Base-by-base conservation (phyloP, 2,113 vertebrate genomes). In the Ceyx cyanopectus region DNA sequence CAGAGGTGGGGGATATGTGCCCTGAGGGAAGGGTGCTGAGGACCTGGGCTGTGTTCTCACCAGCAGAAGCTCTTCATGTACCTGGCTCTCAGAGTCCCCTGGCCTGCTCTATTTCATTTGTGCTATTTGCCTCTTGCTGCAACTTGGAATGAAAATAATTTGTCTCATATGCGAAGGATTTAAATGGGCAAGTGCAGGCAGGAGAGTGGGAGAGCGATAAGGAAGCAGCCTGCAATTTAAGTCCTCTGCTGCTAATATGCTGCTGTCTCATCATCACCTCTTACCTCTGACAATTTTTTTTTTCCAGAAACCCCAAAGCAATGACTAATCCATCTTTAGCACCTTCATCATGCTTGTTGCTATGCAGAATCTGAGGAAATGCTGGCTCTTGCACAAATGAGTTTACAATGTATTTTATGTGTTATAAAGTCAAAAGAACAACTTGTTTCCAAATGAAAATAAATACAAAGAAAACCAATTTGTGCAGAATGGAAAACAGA, bases 221-320 rank as follows among this genome's bases (percentile, higher is more conserved):
- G 67, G 89, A 97, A 18, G 65, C 95, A 73, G 54, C 10, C 22
- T 17, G 74, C 40, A 30, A 45, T 24, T 75, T 62, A 85, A 87
- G 69, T 75, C 22, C 53, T 40, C 34, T 79, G 67, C 88, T 72
- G 32, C 88, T 18, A 72, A 14, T 73, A 76, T 63, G 48, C n/a
- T 87, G 46, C 67, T 69, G 74, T 93, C 96, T 97, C 96, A 98
- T 98, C 98, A 97, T 92, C 97, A 96, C 97, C 93, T 68, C 34
- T 81, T 87, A 40, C 17, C 13, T 53, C 43, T 37, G 74, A 87
- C 37, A 85, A 58, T 61, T 45, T 76, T 53, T 41, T 72, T 62
- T 63, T 61, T 53, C 53, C 56, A 45, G 87, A 79, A 50, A 50
- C 22, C 11, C 22, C 48, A 46, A 46, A 46, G 9, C 86, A 51